Evolutionary conservation across 2,797 vertebrate genomes (phyloP), one percentile per base, ranked within the genome.

Genomic region (Eupleurogrammus muticus): DNA sequence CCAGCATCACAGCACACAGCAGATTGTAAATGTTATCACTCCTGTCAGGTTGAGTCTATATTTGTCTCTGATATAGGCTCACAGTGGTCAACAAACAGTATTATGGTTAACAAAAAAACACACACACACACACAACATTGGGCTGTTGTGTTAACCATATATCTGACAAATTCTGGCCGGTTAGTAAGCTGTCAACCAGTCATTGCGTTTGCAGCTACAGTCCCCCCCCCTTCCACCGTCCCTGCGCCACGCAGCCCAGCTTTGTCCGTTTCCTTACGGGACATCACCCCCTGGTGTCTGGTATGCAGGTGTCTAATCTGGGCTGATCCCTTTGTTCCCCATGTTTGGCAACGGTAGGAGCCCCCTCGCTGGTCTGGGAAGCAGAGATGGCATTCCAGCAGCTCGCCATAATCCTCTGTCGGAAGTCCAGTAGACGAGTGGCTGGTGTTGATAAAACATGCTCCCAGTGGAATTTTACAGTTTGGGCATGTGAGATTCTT

Each of bases 271-370:
- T 80, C 72, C 82, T 88, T 80, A 71, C 21, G 67, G 86, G 90
- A 91, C 87, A 89, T 83, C 85, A 87, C 91, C 92, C 92, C 92
- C 92, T 93, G 86, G 89, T 93, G 92, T 90, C 83, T 90, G 91
- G 90, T 90, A 93, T 93, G 88, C 91, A 93, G 91, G 92, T 92
- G 90, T 90, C 84, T 92, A 90, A 93, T 94, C 90, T 90, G 77
- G 70, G 69, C 66, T 92, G 90, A 90, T 89, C 87, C 90, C 73
- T 92, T 93, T 94, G 91, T 93, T 92, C 88, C 83, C 90, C 86
- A 72, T 91, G 90, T 90, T 93, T 93, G 88, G 92, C 90, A 86
- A 75, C 40, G 83, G 74, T 74, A 78, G 84, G 91, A 92, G 82
- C 82, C 86, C 38, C 74, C 83, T 86, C 50, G 21, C 88, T 79